phyloP scores from a whole-genome alignment of 2,888 invertebrate genomes.

The Cosmia pyralina region DNA sequence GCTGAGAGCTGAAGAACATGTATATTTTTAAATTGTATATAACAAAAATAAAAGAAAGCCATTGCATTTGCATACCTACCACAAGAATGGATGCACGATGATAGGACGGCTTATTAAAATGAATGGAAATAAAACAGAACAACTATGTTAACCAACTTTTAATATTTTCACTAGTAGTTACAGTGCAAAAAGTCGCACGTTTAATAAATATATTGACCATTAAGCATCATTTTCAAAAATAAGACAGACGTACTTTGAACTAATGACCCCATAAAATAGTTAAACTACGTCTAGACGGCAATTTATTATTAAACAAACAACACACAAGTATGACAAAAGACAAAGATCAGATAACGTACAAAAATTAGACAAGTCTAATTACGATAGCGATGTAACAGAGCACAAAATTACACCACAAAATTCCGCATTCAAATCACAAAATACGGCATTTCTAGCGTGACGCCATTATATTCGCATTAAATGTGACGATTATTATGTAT shows the following conservation, averaged over 20 bases:
- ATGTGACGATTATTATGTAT: constrained; percentile 13
- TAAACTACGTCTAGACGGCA: neutral
- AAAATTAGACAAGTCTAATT: neutral
- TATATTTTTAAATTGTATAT: neutral
- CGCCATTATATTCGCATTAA: constrained; percentile 52
- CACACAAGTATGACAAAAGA: neutral
- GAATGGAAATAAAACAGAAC: neutral
- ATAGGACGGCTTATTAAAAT: neutral
- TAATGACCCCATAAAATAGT: neutral
- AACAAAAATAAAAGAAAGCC: neutral
- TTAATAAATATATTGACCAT: no score
- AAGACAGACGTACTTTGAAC: neutral
- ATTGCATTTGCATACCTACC: neutral
- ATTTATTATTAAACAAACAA: neutral
- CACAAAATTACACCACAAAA: neutral
- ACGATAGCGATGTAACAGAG: neutral
- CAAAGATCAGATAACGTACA: neutral
- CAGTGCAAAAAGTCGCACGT: neutral
- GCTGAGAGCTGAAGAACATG: no score
- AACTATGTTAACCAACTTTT: neutral
- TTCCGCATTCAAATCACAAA: constrained; percentile 28
- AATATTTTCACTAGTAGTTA: neutral
- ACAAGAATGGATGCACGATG: neutral
- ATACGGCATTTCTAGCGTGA: constrained; percentile 19
- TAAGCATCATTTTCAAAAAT: neutral